Base-by-base conservation (phyloP, 1,140 invertebrate genomes). In the Panulirus ornatus region DNA sequence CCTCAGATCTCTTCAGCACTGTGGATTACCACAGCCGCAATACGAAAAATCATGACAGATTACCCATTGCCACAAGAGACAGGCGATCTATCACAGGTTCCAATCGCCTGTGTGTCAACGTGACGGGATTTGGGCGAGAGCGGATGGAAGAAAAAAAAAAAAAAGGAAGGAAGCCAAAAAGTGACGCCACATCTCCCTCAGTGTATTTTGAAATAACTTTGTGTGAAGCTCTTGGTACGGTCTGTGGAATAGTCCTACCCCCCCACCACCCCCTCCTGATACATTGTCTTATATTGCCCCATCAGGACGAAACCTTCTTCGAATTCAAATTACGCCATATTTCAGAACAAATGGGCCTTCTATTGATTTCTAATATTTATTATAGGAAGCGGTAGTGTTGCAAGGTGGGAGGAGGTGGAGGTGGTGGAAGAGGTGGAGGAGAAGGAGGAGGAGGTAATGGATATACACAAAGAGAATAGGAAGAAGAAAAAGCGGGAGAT, bases 361-460 rank as follows among this genome's bases (percentile, higher is more conserved):
- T 84, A 84, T 84, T 84, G 82, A 84, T 84, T 84, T 84, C 82
- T 84, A 84, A 84, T 84, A 84, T 84, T 84, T 84, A 84, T 84
- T 66, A 34, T 47, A 71, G 66, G 66, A 71, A 70, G 34, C 58
- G 82, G 58, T 38, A 70, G 58, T 84, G 58, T 71, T 70, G 58
- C 82, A 44, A 84, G 82, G 82, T 42, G 47, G 82, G 66, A 70
- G 79, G 44, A 38, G 42, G n/a, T 16, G 27, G 36, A 63, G 54
- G 40, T 11, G 36, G 30, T 40, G 11, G 54, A 34, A 2, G 22
- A 40, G 81, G 54, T 40, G 51, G 81, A 66, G 38, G 34, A 83
- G 81, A 34, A 82, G 51, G 81, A 83, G 42, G 36, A 40, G 34
- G 36, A 8, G 58, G 30, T 34, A 66, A 22, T 8, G 3, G 22